Conservation (phyloP, 2,888 invertebrate genomes). For the Eupeodes luniger region DNA sequence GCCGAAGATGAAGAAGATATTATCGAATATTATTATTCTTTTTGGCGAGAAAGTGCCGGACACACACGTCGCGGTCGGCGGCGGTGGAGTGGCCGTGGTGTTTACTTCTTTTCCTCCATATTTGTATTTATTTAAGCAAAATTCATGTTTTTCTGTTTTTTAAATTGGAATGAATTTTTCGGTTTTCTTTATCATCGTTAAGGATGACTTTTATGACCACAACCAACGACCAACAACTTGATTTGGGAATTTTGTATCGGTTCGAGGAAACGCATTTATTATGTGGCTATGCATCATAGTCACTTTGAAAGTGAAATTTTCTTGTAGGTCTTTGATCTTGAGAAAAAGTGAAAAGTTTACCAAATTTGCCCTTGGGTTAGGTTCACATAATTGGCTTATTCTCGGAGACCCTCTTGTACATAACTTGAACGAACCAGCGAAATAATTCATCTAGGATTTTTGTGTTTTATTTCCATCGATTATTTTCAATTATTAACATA, state of each 20-base stretch:
- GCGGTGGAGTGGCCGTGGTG: background rate
- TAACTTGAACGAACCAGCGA: background rate
- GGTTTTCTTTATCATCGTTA: slow-evolving; percentile 6
- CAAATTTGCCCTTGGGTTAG: slow-evolving; percentile 9
- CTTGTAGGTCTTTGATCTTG: slow-evolving; percentile 14
- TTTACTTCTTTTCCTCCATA: slow-evolving; percentile 12
- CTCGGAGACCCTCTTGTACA: too few relatives aligned
- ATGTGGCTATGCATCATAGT: background rate
- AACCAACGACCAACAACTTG: slow-evolving; percentile 40
- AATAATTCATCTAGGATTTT: background rate
- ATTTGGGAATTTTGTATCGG: slow-evolving; percentile 29
- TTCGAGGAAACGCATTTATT: slow-evolving; percentile 6
- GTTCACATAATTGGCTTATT: too few relatives aligned
- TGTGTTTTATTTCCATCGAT: background rate
- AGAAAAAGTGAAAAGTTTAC: slow-evolving; percentile 12
- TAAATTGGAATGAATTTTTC: slow-evolving; percentile 6
- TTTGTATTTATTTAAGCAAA: slow-evolving; percentile 1
- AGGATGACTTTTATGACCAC: slow-evolving; percentile 47
- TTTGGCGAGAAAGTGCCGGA: slow-evolving; percentile 64
- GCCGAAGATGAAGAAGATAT: slow-evolving; percentile 59
- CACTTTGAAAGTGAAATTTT: slow-evolving; percentile 40
- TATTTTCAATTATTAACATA: slow-evolving; percentile 7
- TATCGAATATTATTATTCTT: slow-evolving; percentile 68
- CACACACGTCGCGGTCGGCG: slow-evolving; percentile 35
- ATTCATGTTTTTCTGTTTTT: slow-evolving; percentile 27